Conservation (phyloP, 2,888 invertebrate species). For the Cheilosia variabilis region DNA sequence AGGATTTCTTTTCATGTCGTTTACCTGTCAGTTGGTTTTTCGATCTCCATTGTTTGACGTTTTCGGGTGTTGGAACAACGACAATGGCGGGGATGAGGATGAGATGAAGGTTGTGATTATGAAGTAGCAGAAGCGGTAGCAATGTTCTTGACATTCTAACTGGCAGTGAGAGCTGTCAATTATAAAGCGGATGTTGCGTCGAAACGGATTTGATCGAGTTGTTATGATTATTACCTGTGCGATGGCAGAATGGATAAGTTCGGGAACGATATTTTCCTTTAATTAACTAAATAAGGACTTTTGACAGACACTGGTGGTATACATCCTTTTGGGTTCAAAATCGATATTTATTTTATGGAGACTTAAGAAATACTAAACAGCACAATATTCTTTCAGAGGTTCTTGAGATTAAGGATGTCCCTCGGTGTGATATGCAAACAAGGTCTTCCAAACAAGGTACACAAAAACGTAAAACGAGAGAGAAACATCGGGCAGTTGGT, state of each 20-base stretch:
- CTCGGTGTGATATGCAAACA: no score
- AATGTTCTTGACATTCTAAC: slow-evolving; percentile 74
- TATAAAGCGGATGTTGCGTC: slow-evolving; percentile 18
- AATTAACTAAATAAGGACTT: neutral
- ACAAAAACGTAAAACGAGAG: no score
- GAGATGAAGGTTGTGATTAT: slow-evolving; percentile 56
- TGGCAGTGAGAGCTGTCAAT: slow-evolving; percentile 71
- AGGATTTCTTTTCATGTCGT: slow-evolving; percentile 61
- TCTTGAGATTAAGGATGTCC: no score
- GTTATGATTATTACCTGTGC: slow-evolving; percentile 1
- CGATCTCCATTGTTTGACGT: slow-evolving; percentile 61
- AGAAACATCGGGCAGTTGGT: no score
- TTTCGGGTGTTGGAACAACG: slow-evolving; percentile 37
- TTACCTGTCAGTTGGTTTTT: slow-evolving; percentile 58
- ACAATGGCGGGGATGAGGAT: slow-evolving; percentile 5
- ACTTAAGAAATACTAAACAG: no score
- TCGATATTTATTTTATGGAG: no score
- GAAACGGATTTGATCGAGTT: slow-evolving; percentile 32
- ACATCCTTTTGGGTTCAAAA: no score
- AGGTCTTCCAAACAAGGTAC: no score
- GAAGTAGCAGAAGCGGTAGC: slow-evolving; percentile 37
- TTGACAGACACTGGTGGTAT: no score
- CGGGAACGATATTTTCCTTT: neutral
- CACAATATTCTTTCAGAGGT: no score
- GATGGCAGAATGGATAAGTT: neutral